Base-by-base conservation (phyloP, 2,113 vertebrate species). In the Pungitius pungitius region DNA sequence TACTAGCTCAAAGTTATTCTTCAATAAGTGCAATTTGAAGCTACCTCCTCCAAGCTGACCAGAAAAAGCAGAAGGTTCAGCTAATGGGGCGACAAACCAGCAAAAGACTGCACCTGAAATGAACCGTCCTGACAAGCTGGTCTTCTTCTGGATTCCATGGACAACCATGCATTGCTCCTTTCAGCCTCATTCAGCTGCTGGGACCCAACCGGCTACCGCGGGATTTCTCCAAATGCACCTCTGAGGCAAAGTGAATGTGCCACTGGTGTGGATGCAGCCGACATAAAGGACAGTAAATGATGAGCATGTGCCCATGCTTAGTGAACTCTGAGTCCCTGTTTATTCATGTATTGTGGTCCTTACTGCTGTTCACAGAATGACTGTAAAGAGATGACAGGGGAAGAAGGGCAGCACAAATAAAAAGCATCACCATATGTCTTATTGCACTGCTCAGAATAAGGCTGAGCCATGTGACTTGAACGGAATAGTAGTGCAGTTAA, bases 31-130 rank as follows among this genome's bases (percentile, higher is more conserved):
- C 54, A 68, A 75, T n/a, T 57, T 55, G 15, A 45, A 43, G 63
- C 85, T 88, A 88, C 88, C 85, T 83, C 88, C 86, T 52, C 68
- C 71, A 35, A 86, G 69, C 54, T 73, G 81, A 55, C 77, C 85
- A 57, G 56, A 12, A 40, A 37, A 84, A 81, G 59, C 24, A 70
- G 54, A 61, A 39, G 5, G 22, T 65, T 26, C 14, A 69, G 22
- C 77, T 61, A 69, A 39, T 71, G 64, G 64, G 68, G 63, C n/a
- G 75, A 18, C 2, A 43, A 54, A 62, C 9, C 52, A 56, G 55
- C n/a, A 79, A 78, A 67, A 69, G 43, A 59, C 63, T 47, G 30
- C 17, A 57, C 5, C 24, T 63, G 78, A 78, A 63, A 71, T 69
- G 18, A 71, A 15, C 27, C 62, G 39, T n/a, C 39, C 24, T 12